Base-by-base conservation (phyloP, 2,797 vertebrate genomes). In the Macrochelys suwanniensis region DNA sequence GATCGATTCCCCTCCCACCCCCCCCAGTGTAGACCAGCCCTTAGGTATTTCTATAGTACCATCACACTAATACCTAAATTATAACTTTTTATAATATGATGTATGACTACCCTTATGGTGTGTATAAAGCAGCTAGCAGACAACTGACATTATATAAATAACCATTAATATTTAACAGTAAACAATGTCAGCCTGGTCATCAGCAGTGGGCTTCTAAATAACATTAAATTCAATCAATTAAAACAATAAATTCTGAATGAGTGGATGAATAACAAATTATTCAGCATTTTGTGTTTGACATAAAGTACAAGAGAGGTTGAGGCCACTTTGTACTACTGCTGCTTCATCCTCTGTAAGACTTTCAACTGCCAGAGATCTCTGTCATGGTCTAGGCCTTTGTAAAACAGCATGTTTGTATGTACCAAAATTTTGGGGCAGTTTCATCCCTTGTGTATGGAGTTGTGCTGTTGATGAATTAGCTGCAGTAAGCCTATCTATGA, bases 351-450 rank as follows among this genome's bases (percentile, higher is more conserved):
- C 8, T 19, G 47, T 59, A 76, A 53, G 56, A 53, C 56, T 80
- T 23, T 0, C 7, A 23, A 1, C 21, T 50, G 11, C 17, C 19
- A 9, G 80, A 80, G 61, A 54, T 78, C 0, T 12, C 21, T 0
- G 0, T 47, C 51, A 23, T 59, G 28, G 28, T 17, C 21, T 51
- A 12, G 7, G 51, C 37, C 47, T 79, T 33, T 59, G 28, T 21
- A 74, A n/a, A 26, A 31, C 12, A 28, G 5, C 28, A 28, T 6
- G 12, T 37, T 7, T 33, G 15, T 42, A 4, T 33, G 13, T 65
- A n/a, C 33, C 33, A 65, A 16, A 19, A n/a, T 65, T n/a, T 65
- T n/a, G 61, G 33, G 61, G 7, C 31, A 65, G 6, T n/a, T 65
- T 33, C 61, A 65, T 65, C 33, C 16, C 33, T 65, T n/a, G 7